phyloP scores from a whole-genome alignment of 1,140 invertebrate species.

The Papilio polyxenes region DNA sequence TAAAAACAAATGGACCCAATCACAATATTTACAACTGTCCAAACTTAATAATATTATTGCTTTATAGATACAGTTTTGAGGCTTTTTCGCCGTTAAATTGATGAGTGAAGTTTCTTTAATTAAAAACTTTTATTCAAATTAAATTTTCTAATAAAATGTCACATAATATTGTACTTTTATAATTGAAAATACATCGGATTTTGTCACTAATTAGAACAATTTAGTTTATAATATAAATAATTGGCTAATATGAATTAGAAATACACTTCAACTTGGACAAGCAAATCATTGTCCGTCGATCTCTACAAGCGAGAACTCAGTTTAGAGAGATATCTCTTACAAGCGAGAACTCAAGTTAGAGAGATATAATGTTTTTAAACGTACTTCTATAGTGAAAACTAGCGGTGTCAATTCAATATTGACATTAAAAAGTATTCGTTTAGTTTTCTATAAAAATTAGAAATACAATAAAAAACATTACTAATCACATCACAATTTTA shows the following conservation, averaged over 20 bases:
- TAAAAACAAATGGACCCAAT: slow-evolving; percentile 23
- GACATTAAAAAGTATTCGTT: no score
- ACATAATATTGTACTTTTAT: neutral
- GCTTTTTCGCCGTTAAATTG: neutral
- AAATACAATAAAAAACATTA: neutral
- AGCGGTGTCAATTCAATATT: no score
- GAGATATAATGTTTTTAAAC: no score
- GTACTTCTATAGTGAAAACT: no score
- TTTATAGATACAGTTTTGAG: neutral
- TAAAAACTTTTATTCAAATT: neutral
- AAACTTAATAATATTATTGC: slow-evolving; percentile 27
- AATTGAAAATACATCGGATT: neutral
- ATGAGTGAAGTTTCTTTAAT: neutral
- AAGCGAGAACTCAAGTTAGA: no score
- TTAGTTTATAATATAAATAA: no score
- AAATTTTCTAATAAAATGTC: neutral
- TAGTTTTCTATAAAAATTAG: neutral
- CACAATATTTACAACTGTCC: slow-evolving; percentile 25
- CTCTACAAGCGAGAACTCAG: no score
- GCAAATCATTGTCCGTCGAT: no score
- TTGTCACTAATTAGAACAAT: no score
- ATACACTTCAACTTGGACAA: no score
- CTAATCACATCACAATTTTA: neutral
- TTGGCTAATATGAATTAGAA: no score
- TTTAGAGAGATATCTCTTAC: no score